Conservation (phyloP, 2,113 vertebrate genomes). For the Nothoprocta pentlandii region DNA sequence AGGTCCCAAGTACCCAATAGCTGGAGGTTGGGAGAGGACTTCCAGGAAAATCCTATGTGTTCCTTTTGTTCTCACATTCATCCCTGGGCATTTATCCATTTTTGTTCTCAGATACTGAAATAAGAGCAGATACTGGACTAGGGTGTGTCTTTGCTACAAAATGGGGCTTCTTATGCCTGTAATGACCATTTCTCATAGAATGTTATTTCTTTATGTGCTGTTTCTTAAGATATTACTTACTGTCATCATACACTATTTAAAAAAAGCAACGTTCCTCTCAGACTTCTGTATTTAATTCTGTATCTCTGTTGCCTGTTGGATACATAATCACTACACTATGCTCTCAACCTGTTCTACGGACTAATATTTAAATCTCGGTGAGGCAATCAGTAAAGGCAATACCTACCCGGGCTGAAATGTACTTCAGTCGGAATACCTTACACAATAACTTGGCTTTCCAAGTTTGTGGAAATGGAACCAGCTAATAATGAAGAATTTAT, state of each 20-base stretch:
- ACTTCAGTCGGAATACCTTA: background rate
- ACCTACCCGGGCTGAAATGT: background rate
- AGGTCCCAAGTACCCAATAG: background rate
- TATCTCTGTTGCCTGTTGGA: background rate
- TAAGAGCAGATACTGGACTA: background rate
- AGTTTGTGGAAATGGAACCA: background rate
- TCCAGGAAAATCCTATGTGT: rapidly evolving
- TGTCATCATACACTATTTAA: background rate
- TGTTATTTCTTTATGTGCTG: background rate
- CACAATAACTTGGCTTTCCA: background rate
- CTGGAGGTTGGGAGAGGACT: background rate
- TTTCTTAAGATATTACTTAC: background rate
- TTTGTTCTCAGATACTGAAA: background rate
- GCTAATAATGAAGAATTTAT: background rate
- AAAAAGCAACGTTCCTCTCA: background rate
- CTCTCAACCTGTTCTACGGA: background rate
- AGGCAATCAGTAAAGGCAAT: background rate
- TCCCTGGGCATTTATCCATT: background rate
- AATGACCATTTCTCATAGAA: background rate
- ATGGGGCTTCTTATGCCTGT: background rate
- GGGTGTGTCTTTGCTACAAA: background rate
- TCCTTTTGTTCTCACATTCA: background rate
- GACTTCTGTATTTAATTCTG: background rate
- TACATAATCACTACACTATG: background rate
- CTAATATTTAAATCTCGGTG: background rate